A percentile compares a stretch with the other conserved stretches of the same genome.
Evolutionary conservation across 1,140 invertebrate species (phyloP).

Genomic region (Pseudomyrmex concolor): DNA sequence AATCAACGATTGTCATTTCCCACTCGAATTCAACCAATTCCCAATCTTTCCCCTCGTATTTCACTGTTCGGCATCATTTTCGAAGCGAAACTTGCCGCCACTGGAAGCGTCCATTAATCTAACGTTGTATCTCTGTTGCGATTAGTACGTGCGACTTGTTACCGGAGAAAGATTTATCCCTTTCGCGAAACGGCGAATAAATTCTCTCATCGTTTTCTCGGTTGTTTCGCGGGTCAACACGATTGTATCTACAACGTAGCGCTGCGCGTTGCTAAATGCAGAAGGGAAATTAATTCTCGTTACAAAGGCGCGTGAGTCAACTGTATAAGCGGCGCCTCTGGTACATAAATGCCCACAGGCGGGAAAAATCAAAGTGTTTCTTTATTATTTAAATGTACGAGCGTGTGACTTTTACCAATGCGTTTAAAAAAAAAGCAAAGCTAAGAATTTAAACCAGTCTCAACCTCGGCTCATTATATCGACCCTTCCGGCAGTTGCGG

Average conservation of each 20-base stretch:
- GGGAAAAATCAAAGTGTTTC: constrained; percentile 23
- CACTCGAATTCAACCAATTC: no score
- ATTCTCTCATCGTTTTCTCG: constrained; percentile 58
- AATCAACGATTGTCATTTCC: background rate
- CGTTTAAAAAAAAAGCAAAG: background rate
- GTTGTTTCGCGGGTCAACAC: constrained; percentile 3
- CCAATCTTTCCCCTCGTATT: background rate
- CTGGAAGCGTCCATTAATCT: constrained; percentile 51
- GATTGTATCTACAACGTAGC: constrained; percentile 48
- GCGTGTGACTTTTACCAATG: background rate
- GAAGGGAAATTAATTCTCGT: constrained; percentile 60
- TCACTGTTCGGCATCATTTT: background rate
- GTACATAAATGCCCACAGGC: background rate
- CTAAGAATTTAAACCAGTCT: background rate
- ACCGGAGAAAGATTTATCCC: constrained; percentile 59
- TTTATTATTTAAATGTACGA: constrained; percentile 49
- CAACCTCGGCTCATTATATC: background rate
- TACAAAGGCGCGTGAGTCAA: constrained; percentile 47
- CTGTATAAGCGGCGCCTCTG: constrained; percentile 34
- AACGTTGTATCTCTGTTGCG: constrained; percentile 45
- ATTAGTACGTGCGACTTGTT: constrained; percentile 58
- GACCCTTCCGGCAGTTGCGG: background rate
- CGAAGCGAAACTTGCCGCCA: background rate
- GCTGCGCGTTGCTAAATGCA: constrained; percentile 29
- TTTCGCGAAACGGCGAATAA: constrained; percentile 29